A percentile compares a stretch with the other conserved stretches of the same genome.
phyloP scores from a whole-genome alignment of 2,113 vertebrate genomes.

The Gopherus evgoodei region DNA sequence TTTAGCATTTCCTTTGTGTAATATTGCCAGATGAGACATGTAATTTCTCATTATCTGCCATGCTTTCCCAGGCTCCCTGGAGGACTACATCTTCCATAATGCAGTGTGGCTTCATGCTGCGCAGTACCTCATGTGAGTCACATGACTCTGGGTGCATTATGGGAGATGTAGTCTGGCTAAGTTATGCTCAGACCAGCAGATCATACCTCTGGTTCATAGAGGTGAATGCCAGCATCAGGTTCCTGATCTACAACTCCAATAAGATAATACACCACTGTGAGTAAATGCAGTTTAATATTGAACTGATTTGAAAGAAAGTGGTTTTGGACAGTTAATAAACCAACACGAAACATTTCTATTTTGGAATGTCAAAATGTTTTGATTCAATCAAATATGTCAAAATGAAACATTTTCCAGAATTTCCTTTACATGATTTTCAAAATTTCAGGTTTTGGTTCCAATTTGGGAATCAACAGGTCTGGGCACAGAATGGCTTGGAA shows the following conservation, averaged over 20 bases:
- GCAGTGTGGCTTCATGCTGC: background rate
- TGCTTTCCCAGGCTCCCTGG: background rate
- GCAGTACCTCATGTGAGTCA: background rate
- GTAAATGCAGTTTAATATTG: background rate
- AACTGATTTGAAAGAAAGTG: background rate
- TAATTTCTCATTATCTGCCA: background rate
- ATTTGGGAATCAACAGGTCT: background rate
- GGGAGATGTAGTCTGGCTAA: background rate
- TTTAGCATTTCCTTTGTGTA: background rate
- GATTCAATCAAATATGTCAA: background rate
- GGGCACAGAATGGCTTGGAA: background rate
- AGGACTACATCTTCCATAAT: background rate
- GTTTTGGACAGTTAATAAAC: background rate
- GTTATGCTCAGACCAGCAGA: background rate
- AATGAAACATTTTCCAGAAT: background rate
- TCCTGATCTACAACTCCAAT: rapidly evolving
- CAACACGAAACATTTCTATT: background rate
- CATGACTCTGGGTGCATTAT: background rate
- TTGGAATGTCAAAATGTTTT: background rate
- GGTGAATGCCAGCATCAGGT: background rate
- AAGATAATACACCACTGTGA: background rate
- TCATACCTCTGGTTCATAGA: background rate
- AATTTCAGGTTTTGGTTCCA: background rate
- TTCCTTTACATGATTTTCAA: background rate
- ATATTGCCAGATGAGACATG: background rate